These are phyloP conservation scores for Jaculus jaculus DNA, from an alignment of 2,113 vertebrate species.

Conservation along the genomic window DNA sequence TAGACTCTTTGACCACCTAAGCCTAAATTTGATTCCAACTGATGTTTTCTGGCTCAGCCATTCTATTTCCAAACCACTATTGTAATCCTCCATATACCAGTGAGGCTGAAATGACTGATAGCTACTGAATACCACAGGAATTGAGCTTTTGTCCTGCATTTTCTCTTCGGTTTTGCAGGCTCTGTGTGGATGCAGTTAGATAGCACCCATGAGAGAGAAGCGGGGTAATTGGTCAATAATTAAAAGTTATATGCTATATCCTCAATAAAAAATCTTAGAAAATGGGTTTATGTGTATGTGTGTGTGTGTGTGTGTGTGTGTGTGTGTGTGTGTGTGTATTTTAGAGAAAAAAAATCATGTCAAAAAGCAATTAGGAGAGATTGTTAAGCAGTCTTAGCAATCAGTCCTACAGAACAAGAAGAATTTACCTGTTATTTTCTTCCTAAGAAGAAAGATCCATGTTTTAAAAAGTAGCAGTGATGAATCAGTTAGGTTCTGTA, in stretches of 20 bases:
- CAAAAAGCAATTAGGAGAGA: background rate
- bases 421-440: slow-evolving; percentile 2
- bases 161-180: background rate
- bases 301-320: too few species aligned
- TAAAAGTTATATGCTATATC: background rate
- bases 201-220: background rate
- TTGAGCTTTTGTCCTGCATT: background rate
- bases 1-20: slow-evolving; percentile 9
- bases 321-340: background rate
- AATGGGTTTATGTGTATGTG: background rate
- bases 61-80: background rate
- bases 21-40: background rate
- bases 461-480: background rate
- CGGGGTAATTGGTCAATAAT: background rate
- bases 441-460: slow-evolving; percentile 9
- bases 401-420: background rate
- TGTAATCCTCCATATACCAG: background rate
- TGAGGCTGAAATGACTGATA: slow-evolving; percentile 1
- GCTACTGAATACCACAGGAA: background rate
- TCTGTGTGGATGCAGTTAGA: background rate
- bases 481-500: slow-evolving; percentile 19
- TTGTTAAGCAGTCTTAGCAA: background rate
- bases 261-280: background rate
- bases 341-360: background rate
- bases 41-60: background rate